A percentile compares a stretch with the other conserved stretches of the same genome.
These are phyloP conservation scores for Toxostoma redivivum DNA, from an alignment of 2,113 vertebrate species.

Conservation along the genomic window DNA sequence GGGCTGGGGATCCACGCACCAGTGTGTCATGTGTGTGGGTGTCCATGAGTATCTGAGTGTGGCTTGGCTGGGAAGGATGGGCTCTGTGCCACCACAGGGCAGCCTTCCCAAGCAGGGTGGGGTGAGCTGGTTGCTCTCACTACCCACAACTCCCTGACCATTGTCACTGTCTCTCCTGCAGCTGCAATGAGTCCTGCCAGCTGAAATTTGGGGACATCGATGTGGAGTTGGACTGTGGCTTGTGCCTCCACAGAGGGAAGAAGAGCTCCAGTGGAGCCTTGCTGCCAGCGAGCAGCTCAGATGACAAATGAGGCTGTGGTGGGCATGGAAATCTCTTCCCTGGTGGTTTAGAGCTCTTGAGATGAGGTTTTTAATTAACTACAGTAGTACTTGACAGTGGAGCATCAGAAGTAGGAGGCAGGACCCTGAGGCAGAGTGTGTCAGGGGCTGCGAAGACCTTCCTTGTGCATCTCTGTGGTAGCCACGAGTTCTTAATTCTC, in stretches of 20 bases:
- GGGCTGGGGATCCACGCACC: not conserved
- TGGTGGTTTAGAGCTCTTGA: not conserved
- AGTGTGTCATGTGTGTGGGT: fast-evolving
- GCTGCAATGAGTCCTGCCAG: slow-evolving; percentile 43
- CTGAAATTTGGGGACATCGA: slow-evolving; percentile 1
- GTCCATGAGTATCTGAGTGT: fast-evolving
- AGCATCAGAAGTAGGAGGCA: not conserved
- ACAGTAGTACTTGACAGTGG: not conserved
- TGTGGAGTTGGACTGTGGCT: slow-evolving; percentile 46
- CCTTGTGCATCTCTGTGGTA: not conserved
- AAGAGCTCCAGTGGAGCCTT: not conserved
- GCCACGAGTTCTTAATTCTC: fast-evolving
- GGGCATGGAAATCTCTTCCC: not conserved
- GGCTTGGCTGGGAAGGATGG: not conserved
- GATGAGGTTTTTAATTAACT: not conserved
- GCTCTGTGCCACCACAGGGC: fast-evolving
- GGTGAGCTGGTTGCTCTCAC: not conserved
- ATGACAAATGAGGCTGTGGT: slow-evolving; percentile 3
- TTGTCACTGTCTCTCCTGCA: not conserved
- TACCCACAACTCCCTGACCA: not conserved
- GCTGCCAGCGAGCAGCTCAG: not conserved
- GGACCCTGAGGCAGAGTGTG: fast-evolving
- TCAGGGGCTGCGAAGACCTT: not conserved
- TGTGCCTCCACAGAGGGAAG: not conserved
- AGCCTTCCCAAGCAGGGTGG: not conserved